Conservation (phyloP, 2,113 vertebrate genomes). For the Trematomus loennbergii region DNA sequence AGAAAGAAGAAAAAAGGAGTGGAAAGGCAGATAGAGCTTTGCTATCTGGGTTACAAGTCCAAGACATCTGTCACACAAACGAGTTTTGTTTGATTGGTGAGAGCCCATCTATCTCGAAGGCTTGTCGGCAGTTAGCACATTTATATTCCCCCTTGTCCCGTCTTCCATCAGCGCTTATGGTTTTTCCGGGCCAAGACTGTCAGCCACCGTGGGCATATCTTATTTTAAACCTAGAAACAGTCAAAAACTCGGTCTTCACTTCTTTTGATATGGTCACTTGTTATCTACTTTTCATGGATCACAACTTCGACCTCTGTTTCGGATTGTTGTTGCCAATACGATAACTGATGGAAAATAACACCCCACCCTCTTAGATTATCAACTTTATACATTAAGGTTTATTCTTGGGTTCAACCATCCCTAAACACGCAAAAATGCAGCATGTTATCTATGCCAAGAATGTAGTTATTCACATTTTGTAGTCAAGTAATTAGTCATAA, state of each 20-base stretch:
- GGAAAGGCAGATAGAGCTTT: constrained; percentile 40
- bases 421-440: too few relatives aligned
- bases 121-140: constrained; percentile 78
- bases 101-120: constrained; percentile 75
- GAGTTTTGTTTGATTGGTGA: constrained; percentile 78
- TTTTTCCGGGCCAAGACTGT: constrained; percentile 66
- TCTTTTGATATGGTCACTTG: not conserved
- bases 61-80: constrained; percentile 82
- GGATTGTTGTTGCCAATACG: not conserved
- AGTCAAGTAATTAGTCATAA: constrained; percentile 1
- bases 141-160: constrained; percentile 77
- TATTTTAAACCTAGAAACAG: constrained; percentile 50
- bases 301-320: not conserved
- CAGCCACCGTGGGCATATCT: constrained; percentile 65
- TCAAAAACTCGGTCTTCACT: constrained; percentile 27
- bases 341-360: not conserved
- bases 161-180: constrained; percentile 68
- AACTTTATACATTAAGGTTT: not conserved
- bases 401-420: not conserved
- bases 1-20: not conserved
- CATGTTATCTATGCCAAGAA: not conserved
- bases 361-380: too few relatives aligned
- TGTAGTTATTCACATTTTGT: constrained; percentile 6
- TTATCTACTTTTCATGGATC: not conserved
- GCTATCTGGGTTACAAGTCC: constrained; percentile 71